These are phyloP conservation scores for Sycobia sp. DNA, from an alignment of 1,140 invertebrate species.

Conservation along the genomic window DNA sequence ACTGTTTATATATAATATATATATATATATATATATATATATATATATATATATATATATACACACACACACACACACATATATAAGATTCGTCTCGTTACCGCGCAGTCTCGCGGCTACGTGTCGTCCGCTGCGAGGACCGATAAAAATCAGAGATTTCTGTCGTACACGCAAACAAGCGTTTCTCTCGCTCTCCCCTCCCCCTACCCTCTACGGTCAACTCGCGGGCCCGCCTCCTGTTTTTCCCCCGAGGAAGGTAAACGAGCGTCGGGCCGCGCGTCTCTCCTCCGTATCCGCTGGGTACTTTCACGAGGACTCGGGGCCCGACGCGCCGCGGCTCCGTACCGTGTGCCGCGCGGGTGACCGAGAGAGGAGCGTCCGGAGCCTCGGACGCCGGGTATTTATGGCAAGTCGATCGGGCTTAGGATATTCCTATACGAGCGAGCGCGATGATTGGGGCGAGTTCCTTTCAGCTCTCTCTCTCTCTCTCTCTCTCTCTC, in stretches of 20 bases:
- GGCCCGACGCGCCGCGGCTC: no score
- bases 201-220: no score
- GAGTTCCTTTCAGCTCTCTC: slow-evolving; percentile 5
- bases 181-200: slow-evolving; percentile 19
- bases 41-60: no score
- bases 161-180: slow-evolving; percentile 47
- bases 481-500: slow-evolving; percentile 32
- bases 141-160: slow-evolving; percentile 53
- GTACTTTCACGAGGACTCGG: no score
- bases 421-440: slow-evolving; percentile 36
- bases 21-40: no score
- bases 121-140: slow-evolving; percentile 35
- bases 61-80: no score
- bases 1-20: no score
- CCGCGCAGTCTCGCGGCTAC: slow-evolving; percentile 36
- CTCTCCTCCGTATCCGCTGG: no score
- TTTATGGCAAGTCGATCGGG: slow-evolving; percentile 39
- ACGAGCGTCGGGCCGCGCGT: no score
- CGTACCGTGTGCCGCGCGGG: no score
- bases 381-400: slow-evolving; percentile 31
- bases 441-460: not conserved
- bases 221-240: not conserved
- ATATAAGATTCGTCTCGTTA: slow-evolving; percentile 45
- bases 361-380: not conserved
- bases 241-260: no score